Evolutionary conservation across 2,888 invertebrate genomes (phyloP), one percentile per base, ranked within the genome.

Genomic region (Drosophila algonquin): DNA sequence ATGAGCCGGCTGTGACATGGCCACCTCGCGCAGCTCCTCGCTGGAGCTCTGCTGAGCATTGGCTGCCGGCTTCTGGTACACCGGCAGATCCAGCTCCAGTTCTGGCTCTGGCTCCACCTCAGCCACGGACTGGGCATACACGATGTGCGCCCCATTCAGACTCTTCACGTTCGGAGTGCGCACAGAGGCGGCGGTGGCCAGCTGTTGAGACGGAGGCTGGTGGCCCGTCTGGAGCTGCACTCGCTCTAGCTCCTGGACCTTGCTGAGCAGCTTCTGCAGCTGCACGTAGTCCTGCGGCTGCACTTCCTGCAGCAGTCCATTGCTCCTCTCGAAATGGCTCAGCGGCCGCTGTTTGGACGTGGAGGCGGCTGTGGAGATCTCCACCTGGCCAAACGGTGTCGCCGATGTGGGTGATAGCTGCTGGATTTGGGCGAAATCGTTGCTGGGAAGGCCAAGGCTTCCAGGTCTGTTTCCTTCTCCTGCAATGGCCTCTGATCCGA

Each of bases 221-320:
- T 73, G 77, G 0, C 77, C 62, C 32, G 82, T 71, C 48, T 78
- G 86, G n/a, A 90, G 79, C 53, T 90, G 89, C 0, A 90, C 90
- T 1, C 91, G 86, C 60, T 91, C 91, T 48, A 91, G 59, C 48
- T 91, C 91, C 57, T 90, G 89, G 7, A 94, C 92, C 50, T 94
- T 93, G 48, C 92, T 92, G 40, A 93, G 83, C 3, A 94, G 81
- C 80, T 93, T 92, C 52, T 93, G 92, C 10, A 94, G 79, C 76
- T 93, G 93, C 24, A 93, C 90, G 52, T 93, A 92, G 75, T 94
- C 94, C 53, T 93, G 93, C 44, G 94, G 92, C 45, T 93, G 91
- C 0, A 90, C 90, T 18, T 90, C 87, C 14, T 78, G 87, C 44
- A 90, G 69, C 61, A 89, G 80, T 4, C 89, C 90, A 21, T 91